Evolutionary conservation across 2,113 vertebrate species (phyloP).

Genomic region (Menura novaehollandiae): DNA sequence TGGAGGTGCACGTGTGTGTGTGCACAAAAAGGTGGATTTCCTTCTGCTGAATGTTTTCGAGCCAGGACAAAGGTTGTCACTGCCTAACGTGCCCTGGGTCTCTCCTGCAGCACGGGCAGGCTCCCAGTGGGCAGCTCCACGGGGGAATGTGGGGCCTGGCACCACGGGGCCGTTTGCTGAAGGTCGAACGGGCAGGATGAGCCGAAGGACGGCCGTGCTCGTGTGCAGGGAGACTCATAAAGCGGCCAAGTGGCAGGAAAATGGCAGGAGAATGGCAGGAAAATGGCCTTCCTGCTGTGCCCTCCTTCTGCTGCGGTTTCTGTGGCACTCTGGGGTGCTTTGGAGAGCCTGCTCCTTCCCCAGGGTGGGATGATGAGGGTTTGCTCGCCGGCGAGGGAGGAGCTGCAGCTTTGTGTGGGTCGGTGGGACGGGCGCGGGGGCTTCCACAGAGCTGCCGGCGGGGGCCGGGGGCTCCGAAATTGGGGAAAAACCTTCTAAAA

Average conservation of each 20-base stretch:
- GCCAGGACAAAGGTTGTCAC: accelerated
- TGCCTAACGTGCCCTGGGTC: neutral
- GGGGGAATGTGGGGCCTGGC: neutral
- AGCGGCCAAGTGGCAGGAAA: accelerated
- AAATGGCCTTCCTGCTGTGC: neutral
- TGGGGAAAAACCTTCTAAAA: neutral
- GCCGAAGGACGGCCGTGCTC: accelerated
- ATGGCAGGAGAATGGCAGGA: accelerated
- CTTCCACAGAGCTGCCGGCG: neutral
- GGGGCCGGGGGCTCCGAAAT: neutral
- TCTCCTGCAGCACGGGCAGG: accelerated
- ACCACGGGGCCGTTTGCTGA: accelerated
- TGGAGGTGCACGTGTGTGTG: accelerated
- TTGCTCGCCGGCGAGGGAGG: neutral
- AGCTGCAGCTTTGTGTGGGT: neutral
- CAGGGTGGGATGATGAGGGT: neutral
- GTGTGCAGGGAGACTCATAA: accelerated
- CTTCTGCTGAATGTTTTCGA: neutral
- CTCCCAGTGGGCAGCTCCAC: neutral
- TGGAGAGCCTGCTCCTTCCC: neutral
- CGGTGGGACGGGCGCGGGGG: neutral
- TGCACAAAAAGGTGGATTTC: neutral
- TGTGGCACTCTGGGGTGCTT: neutral
- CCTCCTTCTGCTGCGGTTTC: neutral
- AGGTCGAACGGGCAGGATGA: accelerated